phyloP scores from a whole-genome alignment of 1,140 invertebrate species.

The Atopsyche davidsoni region DNA sequence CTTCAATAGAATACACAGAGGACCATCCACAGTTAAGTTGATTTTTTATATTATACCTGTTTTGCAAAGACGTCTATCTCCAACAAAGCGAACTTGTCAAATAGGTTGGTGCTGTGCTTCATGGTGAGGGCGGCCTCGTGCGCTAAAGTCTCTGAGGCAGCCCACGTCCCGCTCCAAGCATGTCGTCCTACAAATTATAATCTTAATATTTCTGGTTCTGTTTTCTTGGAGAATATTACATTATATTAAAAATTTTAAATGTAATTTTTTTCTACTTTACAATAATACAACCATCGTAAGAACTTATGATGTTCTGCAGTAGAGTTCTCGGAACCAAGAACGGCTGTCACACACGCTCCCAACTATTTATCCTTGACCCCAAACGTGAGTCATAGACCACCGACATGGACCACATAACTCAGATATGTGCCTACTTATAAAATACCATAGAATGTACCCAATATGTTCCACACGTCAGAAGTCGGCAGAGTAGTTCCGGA shows the following conservation, averaged over 20 bases:
- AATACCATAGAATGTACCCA: slow-evolving; percentile 13
- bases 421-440: neutral
- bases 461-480: slow-evolving; percentile 14
- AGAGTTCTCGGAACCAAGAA: too few relatives aligned
- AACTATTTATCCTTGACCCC: too few relatives aligned
- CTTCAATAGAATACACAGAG: too few relatives aligned
- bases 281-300: too few relatives aligned
- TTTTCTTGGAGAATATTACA: too few relatives aligned
- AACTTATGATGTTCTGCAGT: too few relatives aligned
- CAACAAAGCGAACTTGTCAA: slow-evolving; percentile 49
- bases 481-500: slow-evolving; percentile 41
- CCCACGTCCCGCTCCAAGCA: slow-evolving; percentile 39
- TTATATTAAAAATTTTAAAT: too few relatives aligned
- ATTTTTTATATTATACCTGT: slow-evolving; percentile 32
- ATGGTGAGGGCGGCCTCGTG: slow-evolving; percentile 59
- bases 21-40: too few relatives aligned
- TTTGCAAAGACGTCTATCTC: slow-evolving; percentile 50
- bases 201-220: too few relatives aligned
- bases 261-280: too few relatives aligned
- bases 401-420: neutral
- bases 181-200: slow-evolving; percentile 34
- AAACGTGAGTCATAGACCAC: too few relatives aligned
- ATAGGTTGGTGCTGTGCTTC: slow-evolving; percentile 51
- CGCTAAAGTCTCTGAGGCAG: slow-evolving; percentile 29
- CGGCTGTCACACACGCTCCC: too few relatives aligned